phyloP scores from a whole-genome alignment of 2,113 vertebrate species.

The Dipodomys spectabilis region DNA sequence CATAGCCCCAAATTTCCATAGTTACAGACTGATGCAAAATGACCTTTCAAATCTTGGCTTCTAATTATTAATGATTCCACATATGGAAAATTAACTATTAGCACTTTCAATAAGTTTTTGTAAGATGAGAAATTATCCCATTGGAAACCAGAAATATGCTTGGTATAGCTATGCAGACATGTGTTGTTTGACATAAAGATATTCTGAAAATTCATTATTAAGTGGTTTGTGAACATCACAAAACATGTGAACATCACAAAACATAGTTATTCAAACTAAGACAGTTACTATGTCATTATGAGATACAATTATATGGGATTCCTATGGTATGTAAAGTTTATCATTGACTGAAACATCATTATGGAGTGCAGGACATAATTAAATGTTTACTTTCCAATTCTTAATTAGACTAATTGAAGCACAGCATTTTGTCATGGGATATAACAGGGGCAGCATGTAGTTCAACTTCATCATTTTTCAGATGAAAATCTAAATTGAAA shows the following conservation, averaged over 20 bases:
- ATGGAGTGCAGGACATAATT: not conserved
- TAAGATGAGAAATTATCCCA: not conserved
- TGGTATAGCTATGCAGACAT: not conserved
- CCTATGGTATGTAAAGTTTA: no score
- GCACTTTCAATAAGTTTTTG: not conserved
- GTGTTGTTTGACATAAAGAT: not conserved
- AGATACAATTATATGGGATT: no score
- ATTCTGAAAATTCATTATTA: not conserved
- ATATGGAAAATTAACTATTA: not conserved
- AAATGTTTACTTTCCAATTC: not conserved
- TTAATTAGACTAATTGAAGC: not conserved
- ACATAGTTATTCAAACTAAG: not conserved
- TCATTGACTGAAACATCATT: not conserved
- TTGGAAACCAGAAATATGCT: not conserved
- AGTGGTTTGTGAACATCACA: not conserved
- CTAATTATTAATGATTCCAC: not conserved
- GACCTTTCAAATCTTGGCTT: not conserved
- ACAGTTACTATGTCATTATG: not conserved
- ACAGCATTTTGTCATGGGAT: not conserved
- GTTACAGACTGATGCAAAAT: not conserved
- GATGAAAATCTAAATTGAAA: not conserved
- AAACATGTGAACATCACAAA: not conserved
- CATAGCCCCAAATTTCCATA: not conserved
- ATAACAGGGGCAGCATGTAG: not conserved
- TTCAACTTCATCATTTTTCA: conserved; percentile 1